phyloP scores from a whole-genome alignment of 2,888 invertebrate genomes.

The Onthophagus sagittarius region DNA sequence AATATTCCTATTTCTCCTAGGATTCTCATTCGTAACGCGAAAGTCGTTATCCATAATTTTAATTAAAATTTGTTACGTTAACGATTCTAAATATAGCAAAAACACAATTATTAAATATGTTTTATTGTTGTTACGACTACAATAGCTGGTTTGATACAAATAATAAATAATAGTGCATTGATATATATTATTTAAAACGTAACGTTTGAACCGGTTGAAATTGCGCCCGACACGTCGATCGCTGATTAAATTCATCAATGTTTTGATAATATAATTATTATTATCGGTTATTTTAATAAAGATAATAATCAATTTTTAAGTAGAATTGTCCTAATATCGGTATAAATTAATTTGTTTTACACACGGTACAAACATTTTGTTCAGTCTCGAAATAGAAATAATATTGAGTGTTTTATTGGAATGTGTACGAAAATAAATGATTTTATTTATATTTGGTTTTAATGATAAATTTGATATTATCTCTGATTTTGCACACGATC shows the following conservation, averaged over 20 bases:
- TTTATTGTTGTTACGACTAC: background rate
- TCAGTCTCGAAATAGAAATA: no score
- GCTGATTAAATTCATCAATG: background rate
- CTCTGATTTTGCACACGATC: no score
- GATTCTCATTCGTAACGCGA: conserved; percentile 48
- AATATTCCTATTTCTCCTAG: conserved; percentile 55
- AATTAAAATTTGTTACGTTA: conserved; percentile 6
- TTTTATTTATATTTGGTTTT: no score
- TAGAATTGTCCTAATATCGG: no score
- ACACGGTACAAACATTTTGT: no score
- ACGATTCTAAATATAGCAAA: background rate
- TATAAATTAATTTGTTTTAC: no score
- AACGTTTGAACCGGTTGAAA: background rate
- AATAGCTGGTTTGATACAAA: background rate
- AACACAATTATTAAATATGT: background rate
- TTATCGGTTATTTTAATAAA: no score
- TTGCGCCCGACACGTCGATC: background rate
- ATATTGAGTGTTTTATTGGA: no score
- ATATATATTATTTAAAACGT: background rate
- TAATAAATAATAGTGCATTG: background rate
- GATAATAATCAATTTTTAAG: no score
- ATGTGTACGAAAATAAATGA: no score
- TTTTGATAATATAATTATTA: no score
- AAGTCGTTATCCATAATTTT: conserved; percentile 31
- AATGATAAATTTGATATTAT: no score